A percentile compares a stretch with the other conserved stretches of the same genome.
Conservation (phyloP, 1,140 invertebrate genomes). For the Bicyclus anynana region DNA sequence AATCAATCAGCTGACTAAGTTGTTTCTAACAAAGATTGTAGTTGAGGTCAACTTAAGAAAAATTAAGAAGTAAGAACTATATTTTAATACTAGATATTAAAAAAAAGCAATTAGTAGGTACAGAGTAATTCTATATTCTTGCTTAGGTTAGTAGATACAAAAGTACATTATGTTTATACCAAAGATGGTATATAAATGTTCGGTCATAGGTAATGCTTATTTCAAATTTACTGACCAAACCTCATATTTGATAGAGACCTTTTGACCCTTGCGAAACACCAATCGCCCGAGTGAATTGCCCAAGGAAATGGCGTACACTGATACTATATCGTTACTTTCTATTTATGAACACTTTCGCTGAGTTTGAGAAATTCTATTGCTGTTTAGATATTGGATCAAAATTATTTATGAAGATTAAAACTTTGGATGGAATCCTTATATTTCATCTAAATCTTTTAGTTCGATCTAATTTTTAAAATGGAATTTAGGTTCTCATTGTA, state of each 20-base stretch:
- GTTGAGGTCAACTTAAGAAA: too few relatives aligned
- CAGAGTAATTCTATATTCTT: too few relatives aligned
- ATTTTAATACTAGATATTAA: too few relatives aligned
- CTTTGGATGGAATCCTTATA: background rate
- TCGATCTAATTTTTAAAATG: too few relatives aligned
- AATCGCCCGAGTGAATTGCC: slow-evolving; percentile 30
- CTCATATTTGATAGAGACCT: slow-evolving; percentile 36
- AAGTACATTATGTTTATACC: too few relatives aligned
- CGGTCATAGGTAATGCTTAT: slow-evolving; percentile 22
- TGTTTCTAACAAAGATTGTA: too few relatives aligned
- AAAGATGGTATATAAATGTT: slow-evolving; percentile 22
- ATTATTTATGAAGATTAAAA: slow-evolving; percentile 10
- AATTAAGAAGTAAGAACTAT: too few relatives aligned
- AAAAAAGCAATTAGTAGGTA: too few relatives aligned
- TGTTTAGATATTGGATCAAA: slow-evolving; percentile 6
- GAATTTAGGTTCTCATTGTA: too few relatives aligned
- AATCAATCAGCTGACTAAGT: too few relatives aligned
- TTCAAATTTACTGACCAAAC: slow-evolving; percentile 33
- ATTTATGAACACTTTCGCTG: slow-evolving; percentile 25
- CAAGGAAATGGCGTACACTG: slow-evolving; percentile 22
- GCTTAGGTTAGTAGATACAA: too few relatives aligned
- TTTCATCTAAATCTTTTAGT: background rate
- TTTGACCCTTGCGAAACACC: slow-evolving; percentile 28
- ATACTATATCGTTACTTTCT: slow-evolving; percentile 24
- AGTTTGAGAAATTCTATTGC: slow-evolving; percentile 22